Conservation (phyloP, 2,113 vertebrate genomes). For the Myanophis thanlyinensis region DNA sequence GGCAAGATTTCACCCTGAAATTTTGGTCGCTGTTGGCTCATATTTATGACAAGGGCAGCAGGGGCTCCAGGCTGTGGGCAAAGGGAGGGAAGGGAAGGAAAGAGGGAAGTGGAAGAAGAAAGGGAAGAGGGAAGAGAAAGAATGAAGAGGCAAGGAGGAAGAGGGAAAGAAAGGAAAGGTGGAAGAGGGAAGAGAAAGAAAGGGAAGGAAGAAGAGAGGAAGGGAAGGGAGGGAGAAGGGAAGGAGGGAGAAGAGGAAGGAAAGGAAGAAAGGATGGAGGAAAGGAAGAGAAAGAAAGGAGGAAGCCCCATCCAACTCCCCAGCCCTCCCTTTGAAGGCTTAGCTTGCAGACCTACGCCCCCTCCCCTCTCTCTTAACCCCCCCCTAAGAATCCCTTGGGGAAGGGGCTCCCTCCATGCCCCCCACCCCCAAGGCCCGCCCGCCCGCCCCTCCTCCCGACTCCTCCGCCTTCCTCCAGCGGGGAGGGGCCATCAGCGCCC, state of each 20-base stretch:
- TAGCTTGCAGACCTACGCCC: background rate
- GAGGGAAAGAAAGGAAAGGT: background rate
- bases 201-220: too few relatives aligned
- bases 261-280: background rate
- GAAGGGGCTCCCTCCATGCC: too few relatives aligned
- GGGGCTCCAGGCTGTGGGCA: too few relatives aligned
- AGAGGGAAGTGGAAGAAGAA: fast-evolving
- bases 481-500: background rate
- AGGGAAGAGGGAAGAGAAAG: background rate
- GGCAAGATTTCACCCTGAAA: too few relatives aligned
- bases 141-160: background rate
- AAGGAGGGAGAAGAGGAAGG: too few relatives aligned
- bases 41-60: too few relatives aligned
- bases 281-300: too few relatives aligned
- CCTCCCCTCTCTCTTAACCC: too few relatives aligned
- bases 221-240: too few relatives aligned
- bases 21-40: too few relatives aligned
- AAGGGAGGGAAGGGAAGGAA: background rate
- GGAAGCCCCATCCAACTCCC: background rate
- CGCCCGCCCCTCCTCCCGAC: background rate
- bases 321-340: background rate
- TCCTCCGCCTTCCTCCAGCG: background rate
- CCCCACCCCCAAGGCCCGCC: background rate
- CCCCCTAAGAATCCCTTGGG: too few relatives aligned
- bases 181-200: too few relatives aligned